Percentiles rank a stretch among this genome's conserved stretches.
phyloP scores from a whole-genome alignment of 2,797 vertebrate species.

The Gouania willdenowi region DNA sequence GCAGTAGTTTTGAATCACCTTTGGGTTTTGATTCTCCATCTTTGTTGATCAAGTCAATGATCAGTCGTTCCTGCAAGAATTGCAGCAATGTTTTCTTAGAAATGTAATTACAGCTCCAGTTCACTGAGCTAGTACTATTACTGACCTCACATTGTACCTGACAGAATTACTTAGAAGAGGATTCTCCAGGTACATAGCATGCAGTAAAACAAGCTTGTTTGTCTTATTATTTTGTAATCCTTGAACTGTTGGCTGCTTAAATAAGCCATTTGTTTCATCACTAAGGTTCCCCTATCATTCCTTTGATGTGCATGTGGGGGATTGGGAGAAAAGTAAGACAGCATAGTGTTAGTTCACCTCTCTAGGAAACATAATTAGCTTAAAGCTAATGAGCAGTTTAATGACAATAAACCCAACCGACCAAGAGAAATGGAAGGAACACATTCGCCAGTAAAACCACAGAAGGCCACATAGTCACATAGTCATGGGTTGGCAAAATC shows the following conservation, averaged over 20 bases:
- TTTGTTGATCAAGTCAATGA: constrained; percentile 26
- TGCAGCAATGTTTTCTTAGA: constrained; percentile 5
- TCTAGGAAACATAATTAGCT: constrained; percentile 47
- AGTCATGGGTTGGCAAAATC: constrained; percentile 2
- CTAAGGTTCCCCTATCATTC: no score
- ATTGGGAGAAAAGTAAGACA: neutral
- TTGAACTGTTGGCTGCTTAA: neutral
- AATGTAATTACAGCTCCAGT: constrained; percentile 28
- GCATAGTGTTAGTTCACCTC: constrained; percentile 24
- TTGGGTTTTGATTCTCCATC: constrained; percentile 17
- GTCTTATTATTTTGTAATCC: no score
- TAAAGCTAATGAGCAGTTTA: constrained; percentile 55
- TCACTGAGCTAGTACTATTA: constrained; percentile 12
- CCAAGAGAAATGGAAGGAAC: constrained; percentile 15
- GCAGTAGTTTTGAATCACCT: neutral
- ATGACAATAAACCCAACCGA: constrained; percentile 49
- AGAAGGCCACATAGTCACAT: constrained; percentile 3
- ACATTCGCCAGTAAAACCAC: constrained; percentile 23
- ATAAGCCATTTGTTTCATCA: neutral
- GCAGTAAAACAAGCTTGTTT: no score
- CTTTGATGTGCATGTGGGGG: constrained; percentile 1
- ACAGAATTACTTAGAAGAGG: constrained; percentile 2
- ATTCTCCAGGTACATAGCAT: no score
- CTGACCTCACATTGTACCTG: constrained; percentile 4
- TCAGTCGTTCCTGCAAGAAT: constrained; percentile 10